Evolutionary conservation across 1,140 invertebrate species (phyloP), one percentile per base, ranked within the genome.

Genomic region (Anastrepha ludens): DNA sequence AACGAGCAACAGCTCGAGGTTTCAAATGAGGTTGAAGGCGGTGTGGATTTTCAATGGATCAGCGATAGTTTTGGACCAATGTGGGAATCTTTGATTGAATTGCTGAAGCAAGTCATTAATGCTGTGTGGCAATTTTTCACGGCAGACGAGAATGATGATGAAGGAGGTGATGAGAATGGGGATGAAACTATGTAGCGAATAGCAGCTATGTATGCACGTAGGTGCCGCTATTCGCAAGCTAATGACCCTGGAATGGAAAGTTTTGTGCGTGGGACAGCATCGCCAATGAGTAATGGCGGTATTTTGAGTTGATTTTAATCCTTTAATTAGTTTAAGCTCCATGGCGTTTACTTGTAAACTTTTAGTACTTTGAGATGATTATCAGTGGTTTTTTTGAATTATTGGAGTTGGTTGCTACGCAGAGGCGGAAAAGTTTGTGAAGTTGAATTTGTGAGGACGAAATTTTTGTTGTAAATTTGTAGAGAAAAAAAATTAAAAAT

Each of bases 141-240:
- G 41, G 7, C 41, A 13, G 39, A 44, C 50, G 2, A 39, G n/a
- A 17, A 17, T 58, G 47, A 39, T 29, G n/a, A 11, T 3, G 8
- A 50, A 2, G 13, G 47, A 3, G 13, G 47, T 2, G 47, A 86
- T 47, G 3, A 55, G 5, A n/a, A 70, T 55, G 58, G 78, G 44
- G 88, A 87, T 65, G 89, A 90, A 1, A 5, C 47, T 17, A 90
- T 88, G 20, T 89, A 91, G 2, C 9, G 15, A 62, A 13, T 17
- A 55, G 50, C 50, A 55, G 50, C 6, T 55, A 55, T 8, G 50
- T 74, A 88, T 9, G 91, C 90, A 1, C 91, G 91, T 67, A 29
- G n/a, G 15, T 55, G 15, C 11, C 3, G n/a, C 6, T 9, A n/a
- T 41, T 11, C n/a, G 78, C 47, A 39, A 74, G 29, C 20, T 55